Evolutionary conservation across 2,797 vertebrate species (phyloP).

Genomic region (Emydoidea blandingii): DNA sequence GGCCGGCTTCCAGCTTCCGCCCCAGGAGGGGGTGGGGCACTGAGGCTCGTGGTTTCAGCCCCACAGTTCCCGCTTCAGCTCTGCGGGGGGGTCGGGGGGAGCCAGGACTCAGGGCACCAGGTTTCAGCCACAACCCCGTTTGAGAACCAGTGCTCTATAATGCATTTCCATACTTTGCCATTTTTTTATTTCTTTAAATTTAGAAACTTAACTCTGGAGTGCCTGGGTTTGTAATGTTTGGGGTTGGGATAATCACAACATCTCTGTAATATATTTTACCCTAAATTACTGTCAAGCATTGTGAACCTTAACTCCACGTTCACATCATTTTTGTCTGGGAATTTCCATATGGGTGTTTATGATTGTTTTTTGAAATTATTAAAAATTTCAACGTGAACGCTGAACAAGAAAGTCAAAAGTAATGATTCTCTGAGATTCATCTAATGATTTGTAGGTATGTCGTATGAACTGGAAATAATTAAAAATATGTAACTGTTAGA

Average conservation of each 20-base stretch:
- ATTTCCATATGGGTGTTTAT: not conserved
- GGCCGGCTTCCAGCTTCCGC: too few relatives aligned
- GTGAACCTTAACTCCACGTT: not conserved
- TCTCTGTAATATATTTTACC: not conserved
- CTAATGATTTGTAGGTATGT: not conserved
- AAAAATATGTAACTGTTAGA: not conserved
- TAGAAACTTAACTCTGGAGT: not conserved
- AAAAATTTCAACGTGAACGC: not conserved
- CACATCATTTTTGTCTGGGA: not conserved
- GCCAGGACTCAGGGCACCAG: too few relatives aligned
- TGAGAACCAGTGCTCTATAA: not conserved
- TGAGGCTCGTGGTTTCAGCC: too few relatives aligned
- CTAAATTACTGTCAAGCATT: not conserved
- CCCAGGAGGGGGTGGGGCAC: fast-evolving
- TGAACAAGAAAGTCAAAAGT: not conserved
- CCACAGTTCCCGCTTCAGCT: too few relatives aligned
- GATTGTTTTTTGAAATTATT: not conserved
- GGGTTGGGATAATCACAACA: not conserved
- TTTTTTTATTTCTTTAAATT: not conserved
- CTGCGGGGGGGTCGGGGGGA: too few relatives aligned
- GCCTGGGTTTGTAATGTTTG: not conserved
- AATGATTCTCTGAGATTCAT: not conserved
- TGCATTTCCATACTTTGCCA: not conserved
- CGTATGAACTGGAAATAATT: not conserved
- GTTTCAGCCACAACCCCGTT: too few relatives aligned